Base-by-base conservation (phyloP, 2,888 invertebrate genomes). In the Meta bourneti region DNA sequence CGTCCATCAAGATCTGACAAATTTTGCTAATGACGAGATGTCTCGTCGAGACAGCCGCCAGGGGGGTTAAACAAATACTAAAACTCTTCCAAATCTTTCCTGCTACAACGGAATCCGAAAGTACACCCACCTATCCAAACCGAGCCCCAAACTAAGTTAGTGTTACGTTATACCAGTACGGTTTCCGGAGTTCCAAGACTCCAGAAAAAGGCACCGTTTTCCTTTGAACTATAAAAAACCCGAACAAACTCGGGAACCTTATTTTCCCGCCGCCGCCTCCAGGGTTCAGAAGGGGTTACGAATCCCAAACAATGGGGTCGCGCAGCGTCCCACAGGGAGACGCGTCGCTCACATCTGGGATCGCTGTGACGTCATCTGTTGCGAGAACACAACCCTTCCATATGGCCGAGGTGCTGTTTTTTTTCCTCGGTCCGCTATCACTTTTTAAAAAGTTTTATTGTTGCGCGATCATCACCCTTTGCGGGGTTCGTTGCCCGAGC, bases 391-490 rank as follows among this genome's bases (percentile, higher is more conserved):
- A 91, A 91, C 90, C 90, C 90, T 91, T 91, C 86, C 85, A 85
- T 85, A 80, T 85, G 90, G 85, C 48, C 77, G 34, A 71, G 85
- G 61, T 72, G 48, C 51, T 49, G 20, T 52, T 34, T 69, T 75
- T 87, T 79, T 54, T 20, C 16, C 11, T 20, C 69, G 69, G 77
- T 52, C 48, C 49, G 61, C 34, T 75, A 34, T 34, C 49, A 34
- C 49, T 34, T 49, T 82, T 82, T 20, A 11, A 72, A 75, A 84
- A 72, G 71, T 54, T 81, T 86, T 85, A 90, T 91, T 91, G 90
- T 86, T 91, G 90, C 61, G 13, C 75, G 90, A 91, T 86, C 90
- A 34, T 91, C 90, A 83, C 75, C 90, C 90, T 72, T 82, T 78
- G 19, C 8, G 61, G 61, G 54, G 90, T 86, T 91, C 90, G 90